A percentile compares a stretch with the other conserved stretches of the same genome.
Conservation (phyloP, 2,113 vertebrate genomes). For the Odontophorus gujanensis region DNA sequence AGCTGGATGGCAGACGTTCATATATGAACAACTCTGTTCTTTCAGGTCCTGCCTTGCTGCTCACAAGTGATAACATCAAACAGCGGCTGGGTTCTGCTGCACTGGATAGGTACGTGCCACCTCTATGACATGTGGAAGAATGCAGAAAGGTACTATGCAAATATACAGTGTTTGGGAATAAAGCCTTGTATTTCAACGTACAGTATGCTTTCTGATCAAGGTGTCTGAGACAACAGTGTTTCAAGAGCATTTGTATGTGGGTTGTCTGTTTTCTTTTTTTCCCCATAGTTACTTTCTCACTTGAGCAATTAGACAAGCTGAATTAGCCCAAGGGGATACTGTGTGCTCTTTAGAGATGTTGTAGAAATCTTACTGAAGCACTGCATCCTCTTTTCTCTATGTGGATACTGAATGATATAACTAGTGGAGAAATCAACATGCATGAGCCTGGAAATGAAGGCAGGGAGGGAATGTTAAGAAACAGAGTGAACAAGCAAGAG, state of each 20-base stretch:
- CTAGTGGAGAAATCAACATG: not conserved
- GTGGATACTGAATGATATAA: not conserved
- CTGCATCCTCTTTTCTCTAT: not conserved
- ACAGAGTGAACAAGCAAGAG: not conserved
- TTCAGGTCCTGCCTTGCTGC: slow-evolving; percentile 87
- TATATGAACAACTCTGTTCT: not conserved
- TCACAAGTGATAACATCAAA: slow-evolving; percentile 93
- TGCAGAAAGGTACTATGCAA: rapidly evolving
- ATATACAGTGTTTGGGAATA: not conserved
- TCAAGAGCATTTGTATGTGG: not conserved
- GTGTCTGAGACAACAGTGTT: not conserved
- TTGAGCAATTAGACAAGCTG: not conserved
- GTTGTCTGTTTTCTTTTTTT: not conserved
- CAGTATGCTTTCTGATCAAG: not conserved
- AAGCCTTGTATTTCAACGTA: not conserved
- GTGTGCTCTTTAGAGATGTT: not conserved
- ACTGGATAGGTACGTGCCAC: slow-evolving; percentile 86
- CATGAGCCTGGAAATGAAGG: not conserved
- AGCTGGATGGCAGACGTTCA: not conserved
- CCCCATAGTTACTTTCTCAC: rapidly evolving
- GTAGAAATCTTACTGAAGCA: not conserved
- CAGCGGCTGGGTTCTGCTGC: slow-evolving; percentile 90
- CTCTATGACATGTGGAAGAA: rapidly evolving
- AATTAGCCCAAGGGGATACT: not conserved
- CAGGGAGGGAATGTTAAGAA: not conserved